These are phyloP conservation scores for Valencia hispanica DNA, from an alignment of 2,797 vertebrate genomes.

Conservation along the genomic window DNA sequence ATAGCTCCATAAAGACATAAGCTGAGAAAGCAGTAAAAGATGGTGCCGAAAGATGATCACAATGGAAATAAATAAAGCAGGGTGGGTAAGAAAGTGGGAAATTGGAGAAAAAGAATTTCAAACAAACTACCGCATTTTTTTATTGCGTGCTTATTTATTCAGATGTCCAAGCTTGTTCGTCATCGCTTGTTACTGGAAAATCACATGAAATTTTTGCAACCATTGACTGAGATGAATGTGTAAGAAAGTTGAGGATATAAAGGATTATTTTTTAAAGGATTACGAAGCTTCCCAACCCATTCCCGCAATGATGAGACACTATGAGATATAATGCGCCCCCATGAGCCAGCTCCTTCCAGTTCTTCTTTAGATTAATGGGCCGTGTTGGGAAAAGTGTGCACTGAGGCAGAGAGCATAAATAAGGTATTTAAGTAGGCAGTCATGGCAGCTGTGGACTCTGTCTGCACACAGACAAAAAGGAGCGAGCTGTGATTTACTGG, in stretches of 20 bases:
- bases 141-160: slow-evolving; percentile 46
- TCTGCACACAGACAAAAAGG: slow-evolving; percentile 72
- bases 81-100: slow-evolving; percentile 50
- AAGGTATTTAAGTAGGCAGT: slow-evolving; percentile 77
- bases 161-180: slow-evolving; percentile 34
- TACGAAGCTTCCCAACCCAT: slow-evolving; percentile 59
- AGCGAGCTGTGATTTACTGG: slow-evolving; percentile 71
- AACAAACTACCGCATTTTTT: slow-evolving; percentile 43
- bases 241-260: slow-evolving; percentile 25
- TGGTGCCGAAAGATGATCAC: slow-evolving; percentile 70
- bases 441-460: slow-evolving; percentile 70
- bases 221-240: slow-evolving; percentile 14
- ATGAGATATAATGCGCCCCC: slow-evolving; percentile 71
- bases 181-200: slow-evolving; percentile 35
- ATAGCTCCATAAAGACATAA: slow-evolving; percentile 73
- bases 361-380: slow-evolving; percentile 77
- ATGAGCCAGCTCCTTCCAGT: slow-evolving; percentile 71
- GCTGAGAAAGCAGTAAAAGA: slow-evolving; percentile 71
- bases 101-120: slow-evolving; percentile 48
- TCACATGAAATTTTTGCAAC: slow-evolving; percentile 2
- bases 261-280: slow-evolving; percentile 39
- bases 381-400: slow-evolving; percentile 79
- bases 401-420: slow-evolving; percentile 77
- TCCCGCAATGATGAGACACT: slow-evolving; percentile 59
- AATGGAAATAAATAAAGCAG: slow-evolving; percentile 73